phyloP scores from a whole-genome alignment of 2,113 vertebrate genomes.

The Aix galericulata region DNA sequence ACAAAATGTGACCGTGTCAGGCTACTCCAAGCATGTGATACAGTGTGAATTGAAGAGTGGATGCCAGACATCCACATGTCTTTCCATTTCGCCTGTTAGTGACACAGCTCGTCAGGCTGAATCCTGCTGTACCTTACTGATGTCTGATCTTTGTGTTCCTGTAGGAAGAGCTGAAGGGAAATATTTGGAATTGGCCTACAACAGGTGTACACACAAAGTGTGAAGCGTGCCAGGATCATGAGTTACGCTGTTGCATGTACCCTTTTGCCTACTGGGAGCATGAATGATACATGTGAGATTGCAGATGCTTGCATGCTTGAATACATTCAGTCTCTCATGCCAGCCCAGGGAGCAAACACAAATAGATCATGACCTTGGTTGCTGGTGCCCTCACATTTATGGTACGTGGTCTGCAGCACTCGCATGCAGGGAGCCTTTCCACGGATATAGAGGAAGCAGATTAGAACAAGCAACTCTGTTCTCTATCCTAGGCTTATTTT shows the following conservation, averaged over 20 bases:
- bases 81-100: neutral
- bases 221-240: neutral
- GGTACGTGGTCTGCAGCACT: neutral
- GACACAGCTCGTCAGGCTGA: neutral
- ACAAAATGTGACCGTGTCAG: slow-evolving; percentile 19
- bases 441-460: neutral
- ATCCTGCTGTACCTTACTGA: neutral
- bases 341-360: neutral
- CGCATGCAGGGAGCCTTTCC: accelerated
- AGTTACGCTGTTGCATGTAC: neutral
- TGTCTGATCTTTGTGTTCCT: neutral
- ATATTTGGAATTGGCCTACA: neutral
- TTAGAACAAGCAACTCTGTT: neutral
- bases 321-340: neutral
- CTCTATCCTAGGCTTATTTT: neutral
- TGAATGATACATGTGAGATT: neutral
- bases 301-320: neutral
- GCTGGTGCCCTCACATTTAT: neutral
- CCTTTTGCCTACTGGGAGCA: slow-evolving; percentile 32
- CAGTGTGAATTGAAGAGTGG: neutral
- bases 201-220: neutral
- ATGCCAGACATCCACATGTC: neutral
- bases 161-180: neutral
- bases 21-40: slow-evolving; percentile 16
- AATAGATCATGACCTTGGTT: neutral